Base-by-base conservation (phyloP, 2,888 invertebrate species). In the Hemithea aestivaria region DNA sequence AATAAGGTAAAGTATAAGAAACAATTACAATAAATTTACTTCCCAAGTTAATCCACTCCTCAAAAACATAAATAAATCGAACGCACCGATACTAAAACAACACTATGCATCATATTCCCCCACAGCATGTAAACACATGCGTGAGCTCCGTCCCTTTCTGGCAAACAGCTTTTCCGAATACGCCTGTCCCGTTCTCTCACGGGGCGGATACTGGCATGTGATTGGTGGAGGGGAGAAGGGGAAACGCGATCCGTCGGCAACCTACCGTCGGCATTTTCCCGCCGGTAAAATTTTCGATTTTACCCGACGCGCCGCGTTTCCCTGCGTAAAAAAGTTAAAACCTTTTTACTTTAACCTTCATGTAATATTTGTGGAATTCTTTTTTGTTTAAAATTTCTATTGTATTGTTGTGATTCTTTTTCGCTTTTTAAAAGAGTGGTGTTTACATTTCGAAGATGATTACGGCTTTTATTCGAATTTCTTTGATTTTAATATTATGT, bases 61-160 rank as follows among this genome's bases (percentile, higher is more conserved):
- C 76, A 75, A 74, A 78, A 66, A 73, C 61, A 70, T 78, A 77
- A 76, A 78, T 76, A 80, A 68, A 80, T 76, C 72, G 76, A 78
- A 80, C 64, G 77, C 73, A 79, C 74, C 71, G 77, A 82, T 84
- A 81, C 72, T 81, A 76, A 80, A 82, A 84, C 80, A 84, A 79
- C 80, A 77, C 73, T 74, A 82, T 85, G 85, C 83, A 85, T 84
- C 84, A 81, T 82, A 80, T 78, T 83, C 77, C 80, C 73, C 77
- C 73, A 66, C 66, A 64, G 58, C 57, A 63, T 65, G 67, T 74
- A 73, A 72, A 74, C 75, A 78, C 78, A 84, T 78, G 82, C 80
- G 72, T 63, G 52, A 53, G 51, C 38, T 56, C 62, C 42, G 45
- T 77, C 75, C 49, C 61, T 50, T 30, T 78, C 69, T 43, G 2